Base-by-base conservation (phyloP, 2,113 vertebrate genomes). In the Caracal caracal region DNA sequence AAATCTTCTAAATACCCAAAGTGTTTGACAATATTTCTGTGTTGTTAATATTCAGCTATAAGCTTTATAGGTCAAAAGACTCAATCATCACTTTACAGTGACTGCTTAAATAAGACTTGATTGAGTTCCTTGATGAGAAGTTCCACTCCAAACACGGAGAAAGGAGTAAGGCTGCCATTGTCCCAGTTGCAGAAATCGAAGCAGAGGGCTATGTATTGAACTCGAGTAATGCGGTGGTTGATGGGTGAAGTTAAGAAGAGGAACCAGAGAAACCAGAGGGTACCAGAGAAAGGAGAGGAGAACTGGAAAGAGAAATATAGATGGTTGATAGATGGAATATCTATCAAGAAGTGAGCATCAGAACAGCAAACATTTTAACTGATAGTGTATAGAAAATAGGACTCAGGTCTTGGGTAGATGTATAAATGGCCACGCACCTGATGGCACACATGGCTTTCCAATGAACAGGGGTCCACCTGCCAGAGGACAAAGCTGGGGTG, bases 1-100 rank as follows among this genome's bases (percentile, higher is more conserved):
- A 70, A 78, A 40, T 88, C 49, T 68, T 56, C 28, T 86, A 43
- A 24, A 35, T 51, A 53, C 43, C 78, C 19, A 85, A 28, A 24
- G 33, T 51, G 11, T 59, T 94, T 76, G 19, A 80, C 10, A 5
- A 75, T 89, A 22, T 96, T 95, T 97, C n/a, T 84, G 40, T 92
- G 20, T 65, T 82, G 47, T 76, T 86, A 70, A 17, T 87, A 94
- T 92, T 61, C 35, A 61, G 8, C 10, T 51, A 43, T 71, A 80
- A 93, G 22, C 35, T 93, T 92, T 80, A 84, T 1, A 88, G 85
- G 37, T 37, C 37, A 75, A 40, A 59, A 90, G 81, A 49, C 20
- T 79, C 20, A 88, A 16, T 49, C 47, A 90, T 35, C 43, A 49
- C 22, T 79, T 83, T 92, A 70, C 83, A 79, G 66, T 35, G 65